Evolutionary conservation across 1,140 invertebrate species (phyloP), one percentile per base, ranked within the genome.

Genomic region (Trichoplusia ni): DNA sequence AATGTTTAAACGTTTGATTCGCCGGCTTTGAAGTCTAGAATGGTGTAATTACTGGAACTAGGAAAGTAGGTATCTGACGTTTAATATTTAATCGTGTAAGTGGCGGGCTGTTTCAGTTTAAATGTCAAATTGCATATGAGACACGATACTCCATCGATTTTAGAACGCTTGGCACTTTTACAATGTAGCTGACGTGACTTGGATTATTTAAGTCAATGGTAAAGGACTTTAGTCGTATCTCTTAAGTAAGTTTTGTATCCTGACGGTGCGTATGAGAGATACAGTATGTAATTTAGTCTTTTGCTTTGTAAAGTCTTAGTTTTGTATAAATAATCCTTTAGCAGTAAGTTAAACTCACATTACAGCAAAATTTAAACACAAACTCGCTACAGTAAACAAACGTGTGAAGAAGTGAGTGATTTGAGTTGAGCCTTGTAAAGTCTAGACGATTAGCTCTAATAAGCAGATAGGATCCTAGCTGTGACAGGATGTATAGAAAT

Each of bases 11-110:
- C 14, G 14, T 1, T 3, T 31, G 16, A 35, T 35, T 51, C 4
- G 44, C 7, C 21, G 13, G 25, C 44, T 47, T 47, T 35, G 29
- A 19, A 51, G 47, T 38, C 33, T 54, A 54, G 51, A 54, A 38
- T 19, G 29, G 7, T 14, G 19, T 54, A 54, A 54, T 54, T 38
- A 35, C 11, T 13, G 47, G 14, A 51, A 25, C 25, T 47, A 9
- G 7, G 44, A 9, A 46, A 13, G 25, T 13, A 47, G 18, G 40
- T 25, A n/a, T n/a, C 8, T 18, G 1, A 8, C 21, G 2, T 47
- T 7, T n/a, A 47, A 47, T 47, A 47, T 16, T 47, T 47, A 9
- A 47, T 47, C 11, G 18, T 47, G 44, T 8, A 25, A 47, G 4
- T 8, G 2, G 6, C 1, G 7, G 5, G 14, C 11, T 46, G 23